Evolutionary conservation across 2,113 vertebrate species (phyloP), one percentile per base, ranked within the genome.

Genomic region (Phyllostomus hastatus): DNA sequence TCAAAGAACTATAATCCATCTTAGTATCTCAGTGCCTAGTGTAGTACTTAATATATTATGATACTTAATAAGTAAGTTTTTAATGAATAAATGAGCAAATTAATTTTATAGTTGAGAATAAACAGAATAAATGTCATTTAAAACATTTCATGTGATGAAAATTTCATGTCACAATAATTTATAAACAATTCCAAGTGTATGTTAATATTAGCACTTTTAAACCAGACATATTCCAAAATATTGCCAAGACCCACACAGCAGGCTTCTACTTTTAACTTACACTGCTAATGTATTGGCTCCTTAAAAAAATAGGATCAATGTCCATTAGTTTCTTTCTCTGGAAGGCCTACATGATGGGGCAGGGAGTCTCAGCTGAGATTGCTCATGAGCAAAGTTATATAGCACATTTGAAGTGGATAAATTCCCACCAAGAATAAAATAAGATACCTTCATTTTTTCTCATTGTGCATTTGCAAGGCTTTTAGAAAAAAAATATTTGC

Each of bases 401-500:
- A 78, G 79, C 78, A 20, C 59, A 72, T 93, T 93, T 97, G 88
- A 95, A 95, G 88, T 95, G 94, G 64, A 92, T 52, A 95, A 88
- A 92, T 70, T 90, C 66, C 38, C 96, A 91, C 94, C 92, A 92
- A 59, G 46, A 94, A 86, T 96, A 87, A 85, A 97, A 96, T 96
- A 93, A 76, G 96, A 95, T 94, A 84, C n/a, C 88, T 66, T 96
- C 67, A 75, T 96, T 92, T 85, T 95, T 96, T 72, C 81, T 28
- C 85, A n/a, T 73, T 97, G 87, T 54, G 64, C 87, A 92, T 93
- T 75, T 83, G 31, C 52, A 95, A 79, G 73, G 2, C 73, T 92
- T 93, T 94, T 59, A 96, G 87, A 83, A 82, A 97, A 97, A 79
- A 86, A 81, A 92, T 38, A 96, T 50, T 93, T 64, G 35, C 80